A percentile compares a stretch with the other conserved stretches of the same genome.
Evolutionary conservation across 92 coral and sea anemone species (phyloP).

Genomic region (Epizoanthus scotinus): DNA sequence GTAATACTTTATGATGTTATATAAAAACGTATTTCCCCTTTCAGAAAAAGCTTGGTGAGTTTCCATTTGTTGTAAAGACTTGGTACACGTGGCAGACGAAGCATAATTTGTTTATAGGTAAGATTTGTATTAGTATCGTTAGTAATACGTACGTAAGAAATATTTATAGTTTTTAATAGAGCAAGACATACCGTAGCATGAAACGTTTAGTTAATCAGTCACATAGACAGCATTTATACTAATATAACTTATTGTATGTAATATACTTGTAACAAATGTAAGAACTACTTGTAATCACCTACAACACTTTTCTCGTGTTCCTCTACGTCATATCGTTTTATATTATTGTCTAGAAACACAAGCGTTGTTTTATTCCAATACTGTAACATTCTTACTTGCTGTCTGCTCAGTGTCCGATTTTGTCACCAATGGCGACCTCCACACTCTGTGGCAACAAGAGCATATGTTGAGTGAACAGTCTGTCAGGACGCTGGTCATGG

Average conservation of each 20-base stretch:
- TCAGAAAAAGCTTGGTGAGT: conserved; percentile 79
- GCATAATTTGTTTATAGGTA: conserved; percentile 94
- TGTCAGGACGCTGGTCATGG: conserved; percentile 83
- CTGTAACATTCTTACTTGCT: background rate
- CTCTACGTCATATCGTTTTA: too few species aligned
- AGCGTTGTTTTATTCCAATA: too few species aligned
- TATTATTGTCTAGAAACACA: too few species aligned
- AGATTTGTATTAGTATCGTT: background rate
- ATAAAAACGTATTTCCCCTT: background rate
- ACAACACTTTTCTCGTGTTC: too few species aligned
- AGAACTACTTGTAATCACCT: too few species aligned
- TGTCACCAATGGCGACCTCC: conserved; percentile 92
- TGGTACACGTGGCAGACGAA: conserved; percentile 99
- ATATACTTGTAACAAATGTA: too few species aligned
- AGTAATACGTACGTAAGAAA: background rate
- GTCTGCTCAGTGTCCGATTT: conserved; percentile 81
- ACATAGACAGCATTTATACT: too few species aligned
- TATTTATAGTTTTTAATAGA: background rate
- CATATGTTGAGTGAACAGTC: conserved; percentile 66
- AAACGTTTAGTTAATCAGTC: too few species aligned
- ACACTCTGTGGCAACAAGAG: conserved; percentile 89
- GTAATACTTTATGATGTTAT: too few species aligned
- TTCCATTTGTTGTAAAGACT: conserved; percentile 88
- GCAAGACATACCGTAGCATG: too few species aligned
- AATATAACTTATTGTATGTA: too few species aligned